Conservation (phyloP, 2,113 vertebrate genomes). For the Cettia cetti region DNA sequence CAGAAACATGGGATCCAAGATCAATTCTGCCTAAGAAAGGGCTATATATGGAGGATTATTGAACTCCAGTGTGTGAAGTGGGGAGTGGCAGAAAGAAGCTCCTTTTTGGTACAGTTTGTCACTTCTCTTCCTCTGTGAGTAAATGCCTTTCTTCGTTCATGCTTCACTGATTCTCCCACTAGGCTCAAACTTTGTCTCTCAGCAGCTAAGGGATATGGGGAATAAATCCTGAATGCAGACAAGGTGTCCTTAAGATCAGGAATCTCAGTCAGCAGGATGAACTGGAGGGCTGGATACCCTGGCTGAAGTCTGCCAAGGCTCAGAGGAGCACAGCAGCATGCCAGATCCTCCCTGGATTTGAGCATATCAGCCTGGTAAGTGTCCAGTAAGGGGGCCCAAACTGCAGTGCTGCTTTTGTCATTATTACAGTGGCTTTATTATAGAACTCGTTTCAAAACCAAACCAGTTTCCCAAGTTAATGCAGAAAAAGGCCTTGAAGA, state of each 20-base stretch:
- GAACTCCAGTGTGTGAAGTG: not conserved
- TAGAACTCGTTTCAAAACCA: not conserved
- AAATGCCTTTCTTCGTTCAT: not conserved
- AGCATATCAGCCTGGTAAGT: not conserved
- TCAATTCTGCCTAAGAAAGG: not conserved
- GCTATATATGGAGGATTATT: not conserved
- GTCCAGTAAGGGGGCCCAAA: not conserved
- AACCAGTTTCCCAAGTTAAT: not conserved
- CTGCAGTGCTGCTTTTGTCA: not conserved
- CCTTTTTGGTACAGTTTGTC: not conserved
- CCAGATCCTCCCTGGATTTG: not conserved
- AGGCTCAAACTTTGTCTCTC: not conserved
- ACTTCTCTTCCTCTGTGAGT: not conserved
- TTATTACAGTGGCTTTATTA: not conserved
- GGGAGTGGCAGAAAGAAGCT: not conserved
- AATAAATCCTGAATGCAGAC: not conserved
- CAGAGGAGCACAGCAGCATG: not conserved
- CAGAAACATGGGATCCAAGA: not conserved
- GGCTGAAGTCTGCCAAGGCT: not conserved
- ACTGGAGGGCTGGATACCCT: fast-evolving
- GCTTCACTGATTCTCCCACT: not conserved
- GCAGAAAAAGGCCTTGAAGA: not conserved
- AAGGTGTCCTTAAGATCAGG: not conserved
- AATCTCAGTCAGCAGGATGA: not conserved
- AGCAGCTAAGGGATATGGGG: not conserved